A percentile compares a stretch with the other conserved stretches of the same genome.
phyloP scores from a whole-genome alignment of 2,797 vertebrate species.

The Podarcis siculus region DNA sequence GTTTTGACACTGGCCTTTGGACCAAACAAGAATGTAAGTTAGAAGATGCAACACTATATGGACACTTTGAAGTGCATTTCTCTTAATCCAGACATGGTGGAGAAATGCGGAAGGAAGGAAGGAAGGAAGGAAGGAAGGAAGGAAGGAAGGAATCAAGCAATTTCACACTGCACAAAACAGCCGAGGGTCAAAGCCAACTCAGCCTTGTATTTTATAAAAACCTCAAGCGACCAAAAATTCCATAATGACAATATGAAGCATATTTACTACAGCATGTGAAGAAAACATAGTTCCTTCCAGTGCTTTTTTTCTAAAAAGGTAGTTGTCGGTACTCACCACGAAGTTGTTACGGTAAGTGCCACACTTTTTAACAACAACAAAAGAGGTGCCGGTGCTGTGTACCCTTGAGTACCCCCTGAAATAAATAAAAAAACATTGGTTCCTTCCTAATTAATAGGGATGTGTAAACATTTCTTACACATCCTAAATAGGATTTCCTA shows the following conservation, averaged over 20 bases:
- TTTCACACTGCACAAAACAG: conserved; percentile 75
- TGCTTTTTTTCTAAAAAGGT: no score
- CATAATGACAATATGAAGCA: conserved; percentile 69
- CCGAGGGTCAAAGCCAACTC: conserved; percentile 75
- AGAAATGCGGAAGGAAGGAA: conserved; percentile 60
- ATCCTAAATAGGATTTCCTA: no score
- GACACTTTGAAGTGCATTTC: conserved; percentile 75
- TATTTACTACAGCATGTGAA: conserved; percentile 69
- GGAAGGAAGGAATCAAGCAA: conserved; percentile 52
- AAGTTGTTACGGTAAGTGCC: no score
- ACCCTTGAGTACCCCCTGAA: no score
- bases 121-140: neutral
- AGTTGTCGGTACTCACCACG: no score
- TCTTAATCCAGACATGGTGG: conserved; percentile 65
- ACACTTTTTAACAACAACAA: no score
- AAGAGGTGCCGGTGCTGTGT: no score
- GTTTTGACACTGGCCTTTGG: no score
- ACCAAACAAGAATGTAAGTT: neutral
- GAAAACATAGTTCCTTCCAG: conserved; percentile 73
- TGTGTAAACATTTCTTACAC: no score
- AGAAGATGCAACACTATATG: conserved; percentile 73
- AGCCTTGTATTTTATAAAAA: conserved; percentile 73
- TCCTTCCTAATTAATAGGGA: no score
- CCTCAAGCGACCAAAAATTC: conserved; percentile 67
- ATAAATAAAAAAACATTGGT: no score